Evolutionary conservation across 2,888 invertebrate species (phyloP), one percentile per base, ranked within the genome.

Genomic region (Arrhopalites spinosus): DNA sequence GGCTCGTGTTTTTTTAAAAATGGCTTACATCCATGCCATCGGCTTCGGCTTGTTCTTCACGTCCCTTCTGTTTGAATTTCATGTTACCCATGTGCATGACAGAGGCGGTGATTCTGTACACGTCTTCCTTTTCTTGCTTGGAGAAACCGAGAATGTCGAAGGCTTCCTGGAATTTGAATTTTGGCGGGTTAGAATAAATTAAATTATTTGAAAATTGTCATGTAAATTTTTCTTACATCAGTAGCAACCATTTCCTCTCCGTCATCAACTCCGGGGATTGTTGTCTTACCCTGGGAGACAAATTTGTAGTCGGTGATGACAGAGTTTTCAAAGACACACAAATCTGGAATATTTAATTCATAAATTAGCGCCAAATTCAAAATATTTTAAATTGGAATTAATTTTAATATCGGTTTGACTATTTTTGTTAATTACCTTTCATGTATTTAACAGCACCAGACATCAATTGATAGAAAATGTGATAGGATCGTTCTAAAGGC

Each of bases 401-500:
- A n/a, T n/a, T n/a, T n/a, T n/a, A n/a, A n/a, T n/a, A n/a, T n/a
- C n/a, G n/a, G n/a, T n/a, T n/a, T n/a, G n/a, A n/a, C n/a, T n/a
- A n/a, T n/a, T n/a, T n/a, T n/a, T n/a, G n/a, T n/a, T n/a, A n/a
- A n/a, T n/a, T n/a, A n/a, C 96, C 92, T 90, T 95, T 95, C 81
- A 96, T 89, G 83, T 91, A 91, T 72, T 90, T 83, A 74, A 97
- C 94, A 83, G 94, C 88, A 78, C 95, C 95, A 84, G 96, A 96
- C 96, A 97, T 97, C 87, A 99, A 92, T 89, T 98, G 98, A 91
- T 99, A 99, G 94, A 99, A 99, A 88, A 99, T 98, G 88, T 99
- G 99, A 91, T 99, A 99, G 84, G 98, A 98, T 87, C 99, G 93
- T 99, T n/a, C n/a, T n/a, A n/a, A n/a, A n/a, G n/a, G n/a, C n/a